Evolutionary conservation across 92 coral and sea anemone species (phyloP).

Genomic region (Actinernus sp.): DNA sequence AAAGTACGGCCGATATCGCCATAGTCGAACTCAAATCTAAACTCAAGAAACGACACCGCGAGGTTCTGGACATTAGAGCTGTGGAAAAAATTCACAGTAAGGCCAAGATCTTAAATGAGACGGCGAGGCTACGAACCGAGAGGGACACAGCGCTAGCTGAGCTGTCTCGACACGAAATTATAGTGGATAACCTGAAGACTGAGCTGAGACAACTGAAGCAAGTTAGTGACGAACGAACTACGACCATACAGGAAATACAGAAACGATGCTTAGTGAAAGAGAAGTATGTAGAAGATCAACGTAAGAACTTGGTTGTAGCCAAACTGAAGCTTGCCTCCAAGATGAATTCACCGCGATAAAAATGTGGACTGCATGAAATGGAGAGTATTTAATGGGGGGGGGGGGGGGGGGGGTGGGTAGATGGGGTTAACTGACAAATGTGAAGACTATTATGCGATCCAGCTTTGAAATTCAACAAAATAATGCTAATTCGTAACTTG

Average conservation of each 20-base stretch:
- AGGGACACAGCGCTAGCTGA: constrained; percentile 72
- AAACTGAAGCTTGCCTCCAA: constrained; percentile 33
- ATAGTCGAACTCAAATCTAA: constrained; percentile 77
- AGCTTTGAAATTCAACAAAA: too few relatives aligned
- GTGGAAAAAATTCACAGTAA: constrained; percentile 85
- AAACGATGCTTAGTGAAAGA: constrained; percentile 72
- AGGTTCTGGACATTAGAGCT: constrained; percentile 64
- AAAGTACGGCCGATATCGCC: constrained; percentile 60
- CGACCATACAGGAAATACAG: constrained; percentile 45
- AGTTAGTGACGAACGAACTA: constrained; percentile 38
- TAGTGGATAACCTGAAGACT: constrained; percentile 53
- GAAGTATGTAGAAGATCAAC: constrained; percentile 66
- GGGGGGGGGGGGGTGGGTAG: too few relatives aligned
- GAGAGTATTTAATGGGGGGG: too few relatives aligned
- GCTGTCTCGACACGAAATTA: constrained; percentile 57
- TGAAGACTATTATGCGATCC: too few relatives aligned
- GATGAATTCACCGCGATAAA: too few relatives aligned
- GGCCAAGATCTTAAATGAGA: constrained; percentile 84
- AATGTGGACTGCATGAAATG: too few relatives aligned
- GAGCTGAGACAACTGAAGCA: constrained; percentile 27
- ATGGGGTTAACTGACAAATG: too few relatives aligned
- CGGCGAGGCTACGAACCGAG: constrained; percentile 86
- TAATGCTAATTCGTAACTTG: too few relatives aligned
- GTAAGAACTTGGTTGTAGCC: constrained; percentile 58
- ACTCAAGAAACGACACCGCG: constrained; percentile 64